Conservation (phyloP, 2,797 vertebrate genomes). For the Sciurus vulgaris region DNA sequence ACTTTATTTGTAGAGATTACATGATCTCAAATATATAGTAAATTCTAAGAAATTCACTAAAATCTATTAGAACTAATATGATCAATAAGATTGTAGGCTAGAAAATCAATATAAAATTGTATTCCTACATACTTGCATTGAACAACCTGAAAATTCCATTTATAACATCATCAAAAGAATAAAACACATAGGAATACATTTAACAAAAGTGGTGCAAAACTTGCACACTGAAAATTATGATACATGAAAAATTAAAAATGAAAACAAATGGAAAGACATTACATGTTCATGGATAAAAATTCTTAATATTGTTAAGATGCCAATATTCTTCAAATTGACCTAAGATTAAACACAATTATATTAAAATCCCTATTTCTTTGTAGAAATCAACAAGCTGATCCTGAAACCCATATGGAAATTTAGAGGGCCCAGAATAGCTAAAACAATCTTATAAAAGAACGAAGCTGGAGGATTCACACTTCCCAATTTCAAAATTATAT, state of each 20-base stretch:
- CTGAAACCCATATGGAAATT: slow-evolving; percentile 53
- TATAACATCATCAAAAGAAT: slow-evolving; percentile 52
- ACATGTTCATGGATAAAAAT: slow-evolving; percentile 38
- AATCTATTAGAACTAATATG: slow-evolving; percentile 45
- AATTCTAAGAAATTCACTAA: slow-evolving; percentile 44
- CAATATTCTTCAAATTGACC: background rate
- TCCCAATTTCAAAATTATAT: slow-evolving; percentile 48
- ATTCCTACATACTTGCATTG: slow-evolving; percentile 26
- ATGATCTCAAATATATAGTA: slow-evolving; percentile 26
- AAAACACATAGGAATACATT: slow-evolving; percentile 39
- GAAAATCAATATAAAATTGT: slow-evolving; percentile 55
- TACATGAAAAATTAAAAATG: slow-evolving; percentile 53
- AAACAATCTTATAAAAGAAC: slow-evolving; percentile 56
- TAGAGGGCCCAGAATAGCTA: background rate
- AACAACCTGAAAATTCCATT: slow-evolving; percentile 46
- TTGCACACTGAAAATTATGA: slow-evolving; percentile 48
- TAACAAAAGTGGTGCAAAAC: slow-evolving; percentile 19
- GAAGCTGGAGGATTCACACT: slow-evolving; percentile 3
- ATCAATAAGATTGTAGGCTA: slow-evolving; percentile 19
- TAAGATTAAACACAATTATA: slow-evolving; percentile 34
- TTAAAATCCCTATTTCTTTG: slow-evolving; percentile 40
- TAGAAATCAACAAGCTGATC: slow-evolving; percentile 48
- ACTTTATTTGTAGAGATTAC: slow-evolving; percentile 40
- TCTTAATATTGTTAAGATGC: slow-evolving; percentile 30
- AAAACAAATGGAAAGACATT: slow-evolving; percentile 54